Evolutionary conservation across 2,113 vertebrate species (phyloP), one percentile per base, ranked within the genome.

Genomic region (Oreochromis spilurus): DNA sequence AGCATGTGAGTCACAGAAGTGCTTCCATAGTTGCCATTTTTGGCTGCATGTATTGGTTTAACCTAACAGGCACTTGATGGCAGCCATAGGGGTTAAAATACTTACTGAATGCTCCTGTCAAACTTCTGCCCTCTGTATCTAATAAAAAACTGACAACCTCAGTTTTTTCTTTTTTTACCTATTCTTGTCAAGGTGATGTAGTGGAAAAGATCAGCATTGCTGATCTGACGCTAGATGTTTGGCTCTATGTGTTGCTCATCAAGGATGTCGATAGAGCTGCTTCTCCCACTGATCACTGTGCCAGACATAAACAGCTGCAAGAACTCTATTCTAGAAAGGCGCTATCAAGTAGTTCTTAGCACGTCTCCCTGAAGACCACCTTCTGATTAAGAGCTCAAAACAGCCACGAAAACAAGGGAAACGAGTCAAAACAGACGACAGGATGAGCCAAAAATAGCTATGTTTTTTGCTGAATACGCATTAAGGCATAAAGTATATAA

Each of bases 271-370:
- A 45, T 87, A 24, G 1, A 55, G 8, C 38, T 4, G 60, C 45
- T 43, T 87, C 43, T 84, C 77, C 3, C 53, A 88, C 84, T 80
- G 84, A 91, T 91, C 50, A 53, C 16, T 4, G 62, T 11, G 9
- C 57, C 4, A 14, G 75, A 85, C 85, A 78, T 83, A 93, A 95
- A 93, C 83, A 93, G 85, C 75, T 79, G 83, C 65, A 84, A 17
- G 7, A 79, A 36, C 78, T 84, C 81, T 40, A 36, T 83, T 82
- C 54, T 75, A 57, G 16, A 88, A 81, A 85, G 36, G 77, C 55
- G 53, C 81, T 88, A 94, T 92, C 87, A 92, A 79, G 54, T 55
- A 14, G 38, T 36, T 55, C 81, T 89, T 40, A 72, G 67, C 55
- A 57, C 19, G 55, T 52, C 67, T 88, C 92, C 86, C 80, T 85